Percentiles rank a stretch among this genome's conserved stretches.
These are phyloP conservation scores for Simalia tracyae DNA, from an alignment of 2,797 vertebrate genomes.

Conservation along the genomic window DNA sequence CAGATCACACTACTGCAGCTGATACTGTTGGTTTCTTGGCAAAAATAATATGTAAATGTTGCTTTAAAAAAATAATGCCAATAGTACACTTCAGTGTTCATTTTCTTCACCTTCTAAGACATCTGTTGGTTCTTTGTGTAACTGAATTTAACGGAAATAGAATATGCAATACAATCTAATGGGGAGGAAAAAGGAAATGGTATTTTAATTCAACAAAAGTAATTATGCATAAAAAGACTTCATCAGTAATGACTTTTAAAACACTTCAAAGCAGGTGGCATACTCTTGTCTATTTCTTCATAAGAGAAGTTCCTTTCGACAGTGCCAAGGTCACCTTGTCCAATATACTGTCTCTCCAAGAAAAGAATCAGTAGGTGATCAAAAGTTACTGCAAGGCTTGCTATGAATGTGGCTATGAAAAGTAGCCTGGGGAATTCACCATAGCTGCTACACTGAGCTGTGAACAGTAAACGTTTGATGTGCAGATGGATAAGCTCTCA, in stretches of 20 bases:
- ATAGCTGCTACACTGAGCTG: background rate
- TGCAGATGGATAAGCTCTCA: background rate
- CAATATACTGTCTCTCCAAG: background rate
- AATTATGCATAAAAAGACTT: background rate
- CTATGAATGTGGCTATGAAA: background rate
- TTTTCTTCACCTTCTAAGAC: background rate
- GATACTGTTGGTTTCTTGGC: background rate
- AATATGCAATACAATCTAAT: background rate
- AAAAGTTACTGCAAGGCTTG: background rate
- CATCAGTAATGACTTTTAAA: background rate
- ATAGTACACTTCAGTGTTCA: background rate
- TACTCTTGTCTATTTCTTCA: background rate
- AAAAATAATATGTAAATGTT: background rate
- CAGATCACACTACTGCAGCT: background rate
- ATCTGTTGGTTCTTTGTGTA: background rate
- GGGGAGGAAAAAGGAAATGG: background rate
- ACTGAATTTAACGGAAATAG: background rate
- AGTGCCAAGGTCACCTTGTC: background rate
- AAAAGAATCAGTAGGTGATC: background rate
- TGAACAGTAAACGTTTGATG: background rate
- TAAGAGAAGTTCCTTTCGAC: background rate
- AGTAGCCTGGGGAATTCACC: background rate
- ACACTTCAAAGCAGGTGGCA: background rate
- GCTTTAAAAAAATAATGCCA: background rate
- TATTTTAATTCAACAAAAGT: constrained; percentile 5